Percentiles rank a stretch among this genome's conserved stretches.
Evolutionary conservation across 2,888 invertebrate genomes (phyloP).

Genomic region (Tinea pellionella): DNA sequence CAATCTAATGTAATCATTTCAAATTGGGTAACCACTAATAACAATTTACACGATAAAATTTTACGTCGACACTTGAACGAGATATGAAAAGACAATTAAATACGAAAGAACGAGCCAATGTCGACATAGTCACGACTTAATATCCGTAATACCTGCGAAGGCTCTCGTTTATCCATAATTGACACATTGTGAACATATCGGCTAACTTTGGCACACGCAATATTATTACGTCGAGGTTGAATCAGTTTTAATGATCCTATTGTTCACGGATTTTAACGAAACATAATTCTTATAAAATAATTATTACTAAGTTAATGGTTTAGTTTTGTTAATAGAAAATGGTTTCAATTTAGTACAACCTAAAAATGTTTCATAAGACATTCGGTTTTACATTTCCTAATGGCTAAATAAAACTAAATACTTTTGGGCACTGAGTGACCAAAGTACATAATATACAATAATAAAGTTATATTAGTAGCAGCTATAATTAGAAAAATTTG

Average conservation of each 20-base stretch:
- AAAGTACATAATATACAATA: too few species aligned
- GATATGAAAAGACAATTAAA: slow-evolving; percentile 9
- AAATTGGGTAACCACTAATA: too few species aligned
- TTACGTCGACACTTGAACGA: slow-evolving; percentile 4
- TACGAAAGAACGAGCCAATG: slow-evolving; percentile 9
- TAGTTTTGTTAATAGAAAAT: background rate
- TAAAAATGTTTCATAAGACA: too few species aligned
- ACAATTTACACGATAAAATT: background rate
- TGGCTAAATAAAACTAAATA: too few species aligned
- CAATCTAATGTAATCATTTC: too few species aligned
- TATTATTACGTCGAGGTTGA: background rate
- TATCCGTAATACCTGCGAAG: background rate
- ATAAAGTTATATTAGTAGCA: too few species aligned
- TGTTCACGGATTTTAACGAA: background rate
- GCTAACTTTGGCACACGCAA: background rate
- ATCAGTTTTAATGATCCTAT: background rate
- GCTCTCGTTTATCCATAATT: background rate
- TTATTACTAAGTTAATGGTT: too few species aligned
- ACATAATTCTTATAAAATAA: background rate
- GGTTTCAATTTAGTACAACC: too few species aligned
- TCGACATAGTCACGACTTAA: slow-evolving; percentile 12
- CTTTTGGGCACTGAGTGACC: too few species aligned
- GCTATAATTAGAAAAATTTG: too few species aligned
- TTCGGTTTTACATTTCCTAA: too few species aligned
- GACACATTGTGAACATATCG: slow-evolving; percentile 1